Percentiles rank a stretch among this genome's conserved stretches.
Evolutionary conservation across 2,888 invertebrate species (phyloP).

Genomic region (Oligia strigilis): DNA sequence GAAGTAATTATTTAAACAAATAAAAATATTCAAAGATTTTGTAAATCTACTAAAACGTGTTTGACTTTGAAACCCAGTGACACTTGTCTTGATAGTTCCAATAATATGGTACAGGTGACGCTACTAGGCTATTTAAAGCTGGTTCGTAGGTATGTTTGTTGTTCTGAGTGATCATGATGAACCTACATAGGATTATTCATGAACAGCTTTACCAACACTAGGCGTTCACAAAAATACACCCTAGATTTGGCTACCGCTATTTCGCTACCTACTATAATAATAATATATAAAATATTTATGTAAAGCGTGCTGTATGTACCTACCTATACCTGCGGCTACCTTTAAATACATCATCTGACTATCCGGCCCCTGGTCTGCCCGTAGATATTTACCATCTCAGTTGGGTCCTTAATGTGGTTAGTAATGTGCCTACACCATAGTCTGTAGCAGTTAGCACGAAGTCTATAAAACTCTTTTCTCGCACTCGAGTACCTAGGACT

Average conservation of each 20-base stretch:
- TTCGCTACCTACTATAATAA: not conserved
- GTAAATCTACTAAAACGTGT: not conserved
- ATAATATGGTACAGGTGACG: slow-evolving; percentile 31
- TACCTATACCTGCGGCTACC: not conserved
- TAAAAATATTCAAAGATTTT: not conserved
- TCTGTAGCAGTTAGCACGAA: not conserved
- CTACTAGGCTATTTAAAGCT: not conserved
- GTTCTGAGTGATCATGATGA: not conserved
- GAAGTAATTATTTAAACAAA: not conserved
- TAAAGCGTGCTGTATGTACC: not conserved
- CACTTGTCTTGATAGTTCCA: not conserved
- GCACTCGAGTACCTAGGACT: too few species aligned
- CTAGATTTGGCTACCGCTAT: not conserved
- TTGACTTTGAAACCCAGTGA: not conserved
- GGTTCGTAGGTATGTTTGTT: not conserved
- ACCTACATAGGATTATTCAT: not conserved
- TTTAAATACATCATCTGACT: not conserved
- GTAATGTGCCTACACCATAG: not conserved
- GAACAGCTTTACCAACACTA: not conserved
- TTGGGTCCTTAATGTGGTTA: not conserved
- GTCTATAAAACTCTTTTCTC: too few species aligned
- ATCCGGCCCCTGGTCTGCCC: not conserved
- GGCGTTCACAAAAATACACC: not conserved
- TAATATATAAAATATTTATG: not conserved
- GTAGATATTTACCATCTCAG: not conserved